Conservation (phyloP, 2,113 vertebrate genomes). For the Sinocyclocheilus maitianheensis region DNA sequence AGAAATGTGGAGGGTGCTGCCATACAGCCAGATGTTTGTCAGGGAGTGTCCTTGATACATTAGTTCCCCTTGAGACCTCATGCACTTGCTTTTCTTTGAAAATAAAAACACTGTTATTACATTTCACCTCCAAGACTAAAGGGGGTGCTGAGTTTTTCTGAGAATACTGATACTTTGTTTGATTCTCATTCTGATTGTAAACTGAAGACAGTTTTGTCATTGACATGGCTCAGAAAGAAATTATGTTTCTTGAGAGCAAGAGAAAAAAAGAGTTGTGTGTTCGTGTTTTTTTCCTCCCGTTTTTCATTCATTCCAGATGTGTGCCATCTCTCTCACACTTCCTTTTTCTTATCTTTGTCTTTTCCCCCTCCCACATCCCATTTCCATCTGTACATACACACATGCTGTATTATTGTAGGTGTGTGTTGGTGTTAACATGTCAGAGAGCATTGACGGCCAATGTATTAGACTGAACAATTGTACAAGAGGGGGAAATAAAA, state of each 20-base stretch:
- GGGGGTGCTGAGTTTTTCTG: not conserved
- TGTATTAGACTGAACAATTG: slow-evolving; percentile 30
- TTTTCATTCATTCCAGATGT: slow-evolving; percentile 26
- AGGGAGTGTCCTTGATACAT: slow-evolving; percentile 3
- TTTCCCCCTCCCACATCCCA: not conserved
- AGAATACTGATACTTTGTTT: not conserved
- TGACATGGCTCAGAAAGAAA: not conserved
- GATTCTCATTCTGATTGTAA: not conserved
- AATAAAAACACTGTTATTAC: not conserved
- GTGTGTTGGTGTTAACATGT: slow-evolving; percentile 25
- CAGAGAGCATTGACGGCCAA: not conserved
- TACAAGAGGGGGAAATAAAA: slow-evolving; percentile 61
- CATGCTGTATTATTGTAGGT: slow-evolving; percentile 30
- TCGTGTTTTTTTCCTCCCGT: not conserved
- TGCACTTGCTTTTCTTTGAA: slow-evolving; percentile 9
- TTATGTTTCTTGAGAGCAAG: not conserved
- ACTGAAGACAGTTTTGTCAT: not conserved
- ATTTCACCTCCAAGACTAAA: not conserved
- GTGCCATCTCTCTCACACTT: not conserved
- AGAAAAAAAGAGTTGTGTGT: not conserved
- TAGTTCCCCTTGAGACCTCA: slow-evolving; percentile 18
- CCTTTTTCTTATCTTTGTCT: slow-evolving; percentile 10
- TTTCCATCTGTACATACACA: not conserved
- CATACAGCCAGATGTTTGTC: slow-evolving; percentile 9
- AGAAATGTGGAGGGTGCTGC: slow-evolving; percentile 1